Evolutionary conservation across 2,797 vertebrate species (phyloP).

Genomic region (Parambassis ranga): DNA sequence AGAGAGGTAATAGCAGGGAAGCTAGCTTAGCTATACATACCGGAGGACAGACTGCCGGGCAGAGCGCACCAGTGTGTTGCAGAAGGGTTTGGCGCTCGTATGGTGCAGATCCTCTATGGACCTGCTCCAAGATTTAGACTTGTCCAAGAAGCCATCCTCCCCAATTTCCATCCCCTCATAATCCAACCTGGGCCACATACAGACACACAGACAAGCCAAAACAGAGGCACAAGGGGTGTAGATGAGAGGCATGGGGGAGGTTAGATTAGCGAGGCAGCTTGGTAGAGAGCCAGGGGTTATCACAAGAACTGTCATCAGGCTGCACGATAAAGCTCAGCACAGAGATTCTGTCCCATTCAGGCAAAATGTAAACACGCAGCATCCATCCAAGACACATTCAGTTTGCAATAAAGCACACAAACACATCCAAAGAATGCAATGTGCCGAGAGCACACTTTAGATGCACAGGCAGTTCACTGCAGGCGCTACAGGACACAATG

Average conservation of each 20-base stretch:
- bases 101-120: constrained; percentile 98
- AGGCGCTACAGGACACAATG: constrained; percentile 21
- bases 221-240: constrained; percentile 52
- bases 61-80: constrained; percentile 94
- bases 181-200: constrained; percentile 89
- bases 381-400: constrained; percentile 45
- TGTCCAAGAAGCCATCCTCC: constrained; percentile 91
- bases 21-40: constrained; percentile 85
- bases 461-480: constrained; percentile 48
- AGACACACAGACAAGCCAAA: constrained; percentile 60
- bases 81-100: constrained; percentile 86
- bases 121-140: constrained; percentile 94
- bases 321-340: constrained; percentile 68
- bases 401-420: constrained; percentile 55
- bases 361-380: constrained; percentile 37
- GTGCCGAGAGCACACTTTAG: constrained; percentile 40
- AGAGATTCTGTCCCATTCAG: constrained; percentile 43
- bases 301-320: constrained; percentile 60
- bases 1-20: constrained; percentile 64
- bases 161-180: constrained; percentile 94
- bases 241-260: constrained; percentile 61
- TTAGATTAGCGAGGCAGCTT: constrained; percentile 63
- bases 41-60: constrained; percentile 94
- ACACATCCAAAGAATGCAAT: constrained; percentile 48
- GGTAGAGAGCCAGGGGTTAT: constrained; percentile 63